Conservation (phyloP, 2,888 invertebrate species). For the Opisthograptis luteolata region DNA sequence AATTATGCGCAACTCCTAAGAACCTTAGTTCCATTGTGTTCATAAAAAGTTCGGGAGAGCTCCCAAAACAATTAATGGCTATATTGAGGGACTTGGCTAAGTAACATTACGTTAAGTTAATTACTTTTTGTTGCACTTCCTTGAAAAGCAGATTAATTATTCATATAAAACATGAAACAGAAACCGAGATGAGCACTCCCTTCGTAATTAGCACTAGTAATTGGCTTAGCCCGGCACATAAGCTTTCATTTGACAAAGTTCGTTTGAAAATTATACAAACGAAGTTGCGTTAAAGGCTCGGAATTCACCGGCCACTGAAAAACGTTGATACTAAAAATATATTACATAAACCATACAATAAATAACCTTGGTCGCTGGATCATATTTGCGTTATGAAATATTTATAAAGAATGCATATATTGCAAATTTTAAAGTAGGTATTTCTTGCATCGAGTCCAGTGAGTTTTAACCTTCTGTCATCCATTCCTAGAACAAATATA, state of each 20-base stretch:
- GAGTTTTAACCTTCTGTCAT: no score
- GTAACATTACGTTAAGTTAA: slow-evolving; percentile 32
- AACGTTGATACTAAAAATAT: background rate
- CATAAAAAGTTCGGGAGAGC: slow-evolving; percentile 33
- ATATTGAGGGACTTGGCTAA: slow-evolving; percentile 30
- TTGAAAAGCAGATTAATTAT: slow-evolving; percentile 37
- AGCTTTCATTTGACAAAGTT: slow-evolving; percentile 51
- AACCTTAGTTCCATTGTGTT: slow-evolving; percentile 31
- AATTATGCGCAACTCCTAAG: slow-evolving; percentile 35
- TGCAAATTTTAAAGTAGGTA: no score
- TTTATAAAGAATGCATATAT: no score
- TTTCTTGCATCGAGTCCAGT: no score
- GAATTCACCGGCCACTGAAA: background rate
- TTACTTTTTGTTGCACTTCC: slow-evolving; percentile 37
- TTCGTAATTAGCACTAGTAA: slow-evolving; percentile 54
- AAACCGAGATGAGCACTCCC: slow-evolving; percentile 42
- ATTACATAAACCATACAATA: no score
- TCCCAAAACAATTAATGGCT: slow-evolving; percentile 35
- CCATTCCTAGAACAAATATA: no score
- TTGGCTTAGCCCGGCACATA: slow-evolving; percentile 53
- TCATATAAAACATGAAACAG: slow-evolving; percentile 36
- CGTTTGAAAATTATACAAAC: slow-evolving; percentile 51
- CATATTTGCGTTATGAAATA: no score
- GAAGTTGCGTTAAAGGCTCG: slow-evolving; percentile 37
- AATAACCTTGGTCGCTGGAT: no score